Evolutionary conservation across 2,113 vertebrate genomes (phyloP), one percentile per base, ranked within the genome.

Genomic region (Mirounga angustirostris): DNA sequence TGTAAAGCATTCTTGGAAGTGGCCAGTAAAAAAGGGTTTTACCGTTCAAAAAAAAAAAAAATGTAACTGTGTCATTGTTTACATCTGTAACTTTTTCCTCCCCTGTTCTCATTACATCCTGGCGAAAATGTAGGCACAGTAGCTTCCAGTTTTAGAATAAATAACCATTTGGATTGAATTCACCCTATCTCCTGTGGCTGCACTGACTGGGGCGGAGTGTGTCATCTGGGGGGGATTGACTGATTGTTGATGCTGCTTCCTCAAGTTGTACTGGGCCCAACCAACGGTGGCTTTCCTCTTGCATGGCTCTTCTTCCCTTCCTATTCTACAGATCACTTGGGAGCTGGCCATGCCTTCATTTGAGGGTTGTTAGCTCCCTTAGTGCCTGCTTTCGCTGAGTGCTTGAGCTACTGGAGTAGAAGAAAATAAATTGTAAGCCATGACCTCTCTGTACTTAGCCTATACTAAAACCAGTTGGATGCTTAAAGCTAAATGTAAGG

Each of bases 31-130:
- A 95, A 98, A 93, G 97, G 97, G 96, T 96, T 97, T 98, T 98
- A 97, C 97, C 97, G 89, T 98, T 98, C 90, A 8, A 92, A 95
- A 91, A 94, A 71, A 71, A 61, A 91, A 95, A 93, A 98, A 97
- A 97, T 98, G 98, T 98, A 98, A 98, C 96, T 95, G 97, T 98
- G 98, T 98, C 97, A 96, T 98, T 98, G 98, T 98, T 98, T 98
- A 98, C 97, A 98, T 98, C 97, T 98, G 98, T 98, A 98, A 98
- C 95, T 97, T 97, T 97, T 95, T 58, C 89, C 71, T 94, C 97
- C 96, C 95, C 80, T 92, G 40, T 97, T 96, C 78, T 97, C 96
- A 93, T 96, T 73, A 95, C 91, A 82, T 97, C 97, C 95, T 97
- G 97, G 97, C 96, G 22, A 97, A 96, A 98, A 97, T 97, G 95